A percentile compares a stretch with the other conserved stretches of the same genome.
These are phyloP conservation scores for Myotis planiceps DNA, from an alignment of 2,797 vertebrate genomes.

Conservation along the genomic window DNA sequence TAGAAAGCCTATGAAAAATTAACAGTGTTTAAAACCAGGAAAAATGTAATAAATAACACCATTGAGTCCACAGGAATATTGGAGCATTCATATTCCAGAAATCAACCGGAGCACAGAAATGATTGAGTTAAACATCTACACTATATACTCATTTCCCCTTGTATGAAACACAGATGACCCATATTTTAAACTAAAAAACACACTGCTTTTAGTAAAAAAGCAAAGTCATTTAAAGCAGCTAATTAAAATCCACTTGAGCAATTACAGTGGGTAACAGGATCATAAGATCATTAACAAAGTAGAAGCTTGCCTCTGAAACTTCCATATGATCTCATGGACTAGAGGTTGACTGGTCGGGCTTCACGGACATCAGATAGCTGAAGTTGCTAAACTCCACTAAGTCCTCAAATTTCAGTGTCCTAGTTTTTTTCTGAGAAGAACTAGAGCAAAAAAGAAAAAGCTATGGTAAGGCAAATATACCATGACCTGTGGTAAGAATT, in stretches of 20 bases:
- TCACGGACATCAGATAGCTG: neutral
- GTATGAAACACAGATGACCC: neutral
- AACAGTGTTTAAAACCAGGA: slow-evolving; percentile 35
- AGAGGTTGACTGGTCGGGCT: neutral
- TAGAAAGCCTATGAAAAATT: slow-evolving; percentile 50
- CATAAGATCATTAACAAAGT: neutral
- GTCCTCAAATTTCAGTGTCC: slow-evolving; percentile 46
- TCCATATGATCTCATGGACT: neutral
- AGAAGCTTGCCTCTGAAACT: slow-evolving; percentile 31
- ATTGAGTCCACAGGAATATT: neutral
- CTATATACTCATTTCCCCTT: neutral
- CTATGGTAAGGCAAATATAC: neutral
- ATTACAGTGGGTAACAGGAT: slow-evolving; percentile 53
- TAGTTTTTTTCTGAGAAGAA: neutral
- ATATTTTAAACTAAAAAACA: slow-evolving; percentile 65
- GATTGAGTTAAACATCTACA: slow-evolving; percentile 25
- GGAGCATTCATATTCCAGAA: slow-evolving; percentile 13
- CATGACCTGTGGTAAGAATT: neutral
- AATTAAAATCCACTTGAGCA: slow-evolving; percentile 68
- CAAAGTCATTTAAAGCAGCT: slow-evolving; percentile 49
- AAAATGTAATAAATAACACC: slow-evolving; percentile 24
- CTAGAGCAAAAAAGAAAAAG: neutral
- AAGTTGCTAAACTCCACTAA: neutral
- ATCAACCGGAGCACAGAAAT: slow-evolving; percentile 35
- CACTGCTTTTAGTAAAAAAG: slow-evolving; percentile 36